Base-by-base conservation (phyloP, 2,797 vertebrate genomes). In the Megaceryle alcyon region DNA sequence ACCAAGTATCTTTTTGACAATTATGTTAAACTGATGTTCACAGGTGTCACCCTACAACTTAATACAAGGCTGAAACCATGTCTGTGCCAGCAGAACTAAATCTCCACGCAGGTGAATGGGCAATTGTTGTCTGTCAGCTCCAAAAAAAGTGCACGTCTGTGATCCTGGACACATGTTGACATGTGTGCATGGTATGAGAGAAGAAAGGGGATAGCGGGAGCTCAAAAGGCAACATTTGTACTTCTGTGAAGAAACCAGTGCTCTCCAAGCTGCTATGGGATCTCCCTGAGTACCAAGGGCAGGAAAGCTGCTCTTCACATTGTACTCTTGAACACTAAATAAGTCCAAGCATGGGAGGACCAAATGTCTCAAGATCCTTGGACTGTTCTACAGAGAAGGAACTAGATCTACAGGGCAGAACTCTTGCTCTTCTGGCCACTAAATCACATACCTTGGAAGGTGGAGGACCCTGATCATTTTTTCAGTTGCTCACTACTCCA, bases 71-170 rank as follows among this genome's bases (percentile, higher is more conserved):
- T 46, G 59, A 57, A 19, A 64, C 49, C 33, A 5, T 0, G 3
- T 10, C 51, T 53, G 61, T 16, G 49, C 48, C 37, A 82, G 44
- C 20, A 54, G 17, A 37, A 29, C 44, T 10, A 7, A 71, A 9
- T 35, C 53, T 17, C 7, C 53, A 25, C 26, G 2, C 0, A 1
- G 49, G 39, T 1, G 0, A 9, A 31, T 7, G 16, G 82, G 39
- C 53, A 75, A 37, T 7, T 0, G 1, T 6, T 31, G 22, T 49
- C 69, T 79, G 68, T 0, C 41, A 79, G 37, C 46, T 85, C 83
- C 73, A 64, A 1, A 2, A 8, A 70, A 48, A 57, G 19, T 7
- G 21, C 20, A 4, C 0, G 2, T 22, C 28, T 37, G 8, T 2
- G 7, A 77, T 56, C 43, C 63, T 48, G 69, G 65, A 5, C 73